Evolutionary conservation across 35 echinoderm and acorn worm genomes (phyloP).

Genomic region (Lytechinus pictus): DNA sequence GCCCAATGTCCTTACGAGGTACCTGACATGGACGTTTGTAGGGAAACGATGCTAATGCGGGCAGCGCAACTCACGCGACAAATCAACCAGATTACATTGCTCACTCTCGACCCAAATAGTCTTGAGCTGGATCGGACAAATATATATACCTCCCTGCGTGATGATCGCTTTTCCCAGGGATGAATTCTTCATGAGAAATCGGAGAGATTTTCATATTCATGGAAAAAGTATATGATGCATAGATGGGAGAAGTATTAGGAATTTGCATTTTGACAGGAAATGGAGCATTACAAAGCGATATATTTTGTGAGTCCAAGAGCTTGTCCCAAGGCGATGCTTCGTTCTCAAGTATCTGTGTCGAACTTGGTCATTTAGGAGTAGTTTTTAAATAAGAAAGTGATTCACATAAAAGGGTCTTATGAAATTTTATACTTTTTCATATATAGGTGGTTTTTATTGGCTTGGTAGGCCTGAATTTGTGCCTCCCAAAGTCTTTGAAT

Average conservation of each 20-base stretch:
- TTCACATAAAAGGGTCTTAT: background rate
- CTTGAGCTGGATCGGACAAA: background rate
- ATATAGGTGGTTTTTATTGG: too few species aligned
- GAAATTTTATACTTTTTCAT: background rate
- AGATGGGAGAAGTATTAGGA: background rate
- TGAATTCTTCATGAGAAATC: slow-evolving; percentile 13
- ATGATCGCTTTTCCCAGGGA: background rate
- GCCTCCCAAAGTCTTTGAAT: too few species aligned
- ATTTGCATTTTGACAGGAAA: slow-evolving; percentile 5
- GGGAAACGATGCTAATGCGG: background rate
- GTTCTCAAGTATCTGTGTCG: background rate
- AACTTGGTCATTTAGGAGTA: background rate
- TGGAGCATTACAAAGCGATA: slow-evolving; percentile 11
- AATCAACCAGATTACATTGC: background rate
- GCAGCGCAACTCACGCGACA: background rate
- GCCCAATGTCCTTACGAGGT: background rate
- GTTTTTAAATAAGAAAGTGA: background rate
- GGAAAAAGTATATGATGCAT: background rate
- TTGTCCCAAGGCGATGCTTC: background rate
- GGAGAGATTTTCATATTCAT: background rate
- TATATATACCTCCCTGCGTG: background rate
- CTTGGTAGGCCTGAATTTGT: too few species aligned
- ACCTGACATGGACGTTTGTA: background rate
- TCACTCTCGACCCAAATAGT: background rate
- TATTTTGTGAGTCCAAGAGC: background rate